These are phyloP conservation scores for Micrastur ruficollis DNA, from an alignment of 2,797 vertebrate genomes.

Conservation along the genomic window DNA sequence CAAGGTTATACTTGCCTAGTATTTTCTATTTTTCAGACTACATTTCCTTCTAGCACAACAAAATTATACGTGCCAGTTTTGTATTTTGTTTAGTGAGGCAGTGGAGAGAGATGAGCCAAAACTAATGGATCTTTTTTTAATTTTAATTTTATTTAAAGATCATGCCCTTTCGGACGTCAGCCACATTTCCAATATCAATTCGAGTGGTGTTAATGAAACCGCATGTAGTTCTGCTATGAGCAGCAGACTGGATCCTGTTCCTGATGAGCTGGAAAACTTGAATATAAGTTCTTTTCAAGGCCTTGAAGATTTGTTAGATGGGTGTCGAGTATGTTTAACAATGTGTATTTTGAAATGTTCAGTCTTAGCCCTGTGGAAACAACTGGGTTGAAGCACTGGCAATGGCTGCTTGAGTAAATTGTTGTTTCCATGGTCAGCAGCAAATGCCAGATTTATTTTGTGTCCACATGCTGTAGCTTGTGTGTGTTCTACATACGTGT, in stretches of 20 bases:
- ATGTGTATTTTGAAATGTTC: background rate
- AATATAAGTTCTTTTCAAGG: conserved; percentile 84
- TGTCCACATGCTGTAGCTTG: background rate
- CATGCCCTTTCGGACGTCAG: conserved; percentile 87
- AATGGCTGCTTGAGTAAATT: background rate
- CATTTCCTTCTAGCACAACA: background rate
- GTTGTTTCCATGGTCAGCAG: background rate
- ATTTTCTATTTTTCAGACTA: background rate
- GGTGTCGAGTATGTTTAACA: conserved; percentile 85
- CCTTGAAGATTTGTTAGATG: conserved; percentile 90
- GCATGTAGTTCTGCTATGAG: conserved; percentile 74
- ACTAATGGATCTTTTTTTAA: background rate
- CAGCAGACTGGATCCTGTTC: conserved; percentile 78
- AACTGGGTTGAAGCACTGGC: background rate
- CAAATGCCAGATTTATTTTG: background rate
- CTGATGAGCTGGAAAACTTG: conserved; percentile 84
- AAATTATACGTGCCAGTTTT: background rate
- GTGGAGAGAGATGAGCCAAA: background rate
- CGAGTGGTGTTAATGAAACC: conserved; percentile 85
- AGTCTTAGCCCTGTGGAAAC: background rate
- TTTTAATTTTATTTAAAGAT: conserved; percentile 63
- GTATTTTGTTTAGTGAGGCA: background rate
- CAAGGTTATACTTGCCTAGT: background rate
- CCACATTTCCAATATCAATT: conserved; percentile 88
- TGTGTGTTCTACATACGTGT: rapidly evolving